Conservation (phyloP, 2,113 vertebrate genomes). For the Cariama cristata region DNA sequence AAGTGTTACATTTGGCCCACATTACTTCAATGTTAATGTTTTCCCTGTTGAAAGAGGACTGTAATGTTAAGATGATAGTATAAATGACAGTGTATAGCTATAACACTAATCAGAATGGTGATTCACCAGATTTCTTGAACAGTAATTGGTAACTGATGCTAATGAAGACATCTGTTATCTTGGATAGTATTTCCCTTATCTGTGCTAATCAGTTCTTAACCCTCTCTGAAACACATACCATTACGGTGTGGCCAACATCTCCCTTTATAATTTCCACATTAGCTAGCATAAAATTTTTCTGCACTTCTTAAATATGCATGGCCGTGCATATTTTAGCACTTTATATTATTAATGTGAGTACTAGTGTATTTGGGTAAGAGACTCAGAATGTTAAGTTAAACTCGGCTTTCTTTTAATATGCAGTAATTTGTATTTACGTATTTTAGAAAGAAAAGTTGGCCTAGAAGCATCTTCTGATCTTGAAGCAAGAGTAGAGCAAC, state of each 20-base stretch:
- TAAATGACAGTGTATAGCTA: not conserved
- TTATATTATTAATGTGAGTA: slow-evolving; percentile 42
- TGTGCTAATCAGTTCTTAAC: not conserved
- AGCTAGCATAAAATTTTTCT: not conserved
- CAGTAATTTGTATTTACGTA: slow-evolving; percentile 53
- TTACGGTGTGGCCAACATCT: not conserved
- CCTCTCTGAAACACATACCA: not conserved
- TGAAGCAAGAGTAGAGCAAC: not conserved
- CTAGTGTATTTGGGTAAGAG: slow-evolving; percentile 44
- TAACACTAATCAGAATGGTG: not conserved
- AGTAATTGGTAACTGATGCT: not conserved
- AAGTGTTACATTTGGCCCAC: not conserved
- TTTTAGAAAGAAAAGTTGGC: slow-evolving; percentile 38
- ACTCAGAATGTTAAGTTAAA: slow-evolving; percentile 1
- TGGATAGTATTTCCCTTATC: not conserved
- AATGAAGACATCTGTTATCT: not conserved
- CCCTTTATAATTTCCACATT: not conserved
- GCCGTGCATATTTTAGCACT: slow-evolving; percentile 43
- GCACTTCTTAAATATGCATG: not conserved
- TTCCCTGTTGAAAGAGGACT: not conserved
- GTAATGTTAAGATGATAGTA: not conserved
- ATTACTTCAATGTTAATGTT: not conserved
- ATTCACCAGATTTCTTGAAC: not conserved
- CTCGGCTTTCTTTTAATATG: slow-evolving; percentile 30
- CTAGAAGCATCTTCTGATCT: slow-evolving; percentile 53